Percentiles rank a stretch among this genome's conserved stretches.
phyloP scores from a whole-genome alignment of 2,888 invertebrate species.

The Cerceris rybyensis region DNA sequence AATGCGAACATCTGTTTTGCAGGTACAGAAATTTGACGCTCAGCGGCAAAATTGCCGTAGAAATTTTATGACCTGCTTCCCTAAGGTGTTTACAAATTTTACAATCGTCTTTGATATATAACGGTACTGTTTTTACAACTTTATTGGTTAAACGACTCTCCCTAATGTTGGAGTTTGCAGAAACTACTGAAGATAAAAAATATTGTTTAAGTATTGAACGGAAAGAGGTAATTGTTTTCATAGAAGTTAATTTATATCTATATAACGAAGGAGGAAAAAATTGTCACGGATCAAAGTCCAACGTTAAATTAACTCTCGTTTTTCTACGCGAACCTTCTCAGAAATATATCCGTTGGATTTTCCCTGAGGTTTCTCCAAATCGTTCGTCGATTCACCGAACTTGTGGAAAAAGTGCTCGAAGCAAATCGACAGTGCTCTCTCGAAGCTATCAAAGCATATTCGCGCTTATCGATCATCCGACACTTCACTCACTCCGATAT shows the following conservation, averaged over 20 bases:
- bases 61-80: neutral
- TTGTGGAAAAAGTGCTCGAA: conserved; percentile 47
- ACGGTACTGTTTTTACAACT: neutral
- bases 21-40: conserved; percentile 43
- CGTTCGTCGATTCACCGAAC: conserved; percentile 42
- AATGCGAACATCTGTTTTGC: conserved; percentile 44
- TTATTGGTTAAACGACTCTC: neutral
- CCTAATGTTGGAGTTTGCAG: neutral
- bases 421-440: conserved; percentile 47
- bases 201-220: neutral
- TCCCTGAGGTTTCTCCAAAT: conserved; percentile 26
- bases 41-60: conserved; percentile 2
- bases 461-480: conserved; percentile 43
- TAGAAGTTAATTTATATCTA: neutral
- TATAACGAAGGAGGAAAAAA: neutral
- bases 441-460: conserved; percentile 40
- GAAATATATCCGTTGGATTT: conserved; percentile 25
- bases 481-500: conserved; percentile 21
- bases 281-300: neutral
- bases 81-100: neutral
- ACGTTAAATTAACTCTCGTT: neutral
- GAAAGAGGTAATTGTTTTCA: neutral
- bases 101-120: neutral
- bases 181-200: neutral
- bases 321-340: neutral